Conservation (phyloP, 2,113 vertebrate genomes). For the Ellobius talpinus region DNA sequence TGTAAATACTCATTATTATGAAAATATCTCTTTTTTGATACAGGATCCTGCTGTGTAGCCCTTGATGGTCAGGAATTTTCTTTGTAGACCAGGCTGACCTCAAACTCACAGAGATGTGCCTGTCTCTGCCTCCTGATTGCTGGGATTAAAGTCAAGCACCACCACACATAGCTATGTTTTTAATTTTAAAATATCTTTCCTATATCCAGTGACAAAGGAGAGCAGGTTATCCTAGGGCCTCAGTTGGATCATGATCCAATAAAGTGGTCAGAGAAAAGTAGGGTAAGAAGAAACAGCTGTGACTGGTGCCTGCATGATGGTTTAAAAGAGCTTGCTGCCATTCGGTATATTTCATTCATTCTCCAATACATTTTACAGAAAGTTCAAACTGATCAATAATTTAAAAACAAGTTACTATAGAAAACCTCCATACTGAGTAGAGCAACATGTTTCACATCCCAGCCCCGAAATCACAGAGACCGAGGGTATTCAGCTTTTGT, state of each 20-base stretch:
- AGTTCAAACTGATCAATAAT: not conserved
- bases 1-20: not conserved
- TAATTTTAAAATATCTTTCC: not conserved
- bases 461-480: not conserved
- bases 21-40: not conserved
- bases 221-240: not conserved
- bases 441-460: not conserved
- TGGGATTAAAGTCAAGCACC: not conserved
- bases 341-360: not conserved
- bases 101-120: not conserved
- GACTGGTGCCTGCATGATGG: not conserved
- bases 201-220: not conserved
- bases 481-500: not conserved
- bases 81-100: not conserved
- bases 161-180: not conserved
- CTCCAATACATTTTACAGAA: not conserved
- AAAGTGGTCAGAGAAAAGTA: not conserved
- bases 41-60: not conserved
- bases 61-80: not conserved
- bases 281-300: not conserved
- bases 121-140: not conserved
- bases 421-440: not conserved
- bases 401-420: not conserved
- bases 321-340: not conserved
- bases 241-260: not conserved